Percentiles rank a stretch among this genome's conserved stretches.
phyloP scores from a whole-genome alignment of 2,888 invertebrate genomes.

The Stenichneumon culpator region DNA sequence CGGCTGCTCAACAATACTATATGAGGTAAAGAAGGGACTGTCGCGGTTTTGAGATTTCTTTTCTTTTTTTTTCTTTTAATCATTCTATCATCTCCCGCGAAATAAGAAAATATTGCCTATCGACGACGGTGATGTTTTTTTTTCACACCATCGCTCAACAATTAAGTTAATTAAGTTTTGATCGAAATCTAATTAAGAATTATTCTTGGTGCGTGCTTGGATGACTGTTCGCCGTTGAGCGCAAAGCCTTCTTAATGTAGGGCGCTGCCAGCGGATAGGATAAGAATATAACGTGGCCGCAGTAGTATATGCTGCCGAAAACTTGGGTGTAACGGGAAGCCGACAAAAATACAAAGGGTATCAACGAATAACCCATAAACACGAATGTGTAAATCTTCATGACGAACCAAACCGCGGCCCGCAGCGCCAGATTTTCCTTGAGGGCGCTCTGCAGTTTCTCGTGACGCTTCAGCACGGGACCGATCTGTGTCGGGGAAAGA shows the following conservation, averaged over 20 bases:
- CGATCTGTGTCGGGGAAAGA: slow-evolving; percentile 81
- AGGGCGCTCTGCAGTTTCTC: slow-evolving; percentile 86
- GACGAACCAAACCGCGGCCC: slow-evolving; percentile 86
- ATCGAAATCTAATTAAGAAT: slow-evolving; percentile 32
- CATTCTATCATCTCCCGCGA: slow-evolving; percentile 30
- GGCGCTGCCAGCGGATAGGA: slow-evolving; percentile 88
- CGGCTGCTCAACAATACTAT: slow-evolving; percentile 52
- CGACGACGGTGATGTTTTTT: not conserved
- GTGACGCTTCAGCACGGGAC: slow-evolving; percentile 87
- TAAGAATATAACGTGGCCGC: slow-evolving; percentile 89
- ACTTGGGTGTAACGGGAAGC: slow-evolving; percentile 90
- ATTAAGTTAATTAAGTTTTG: slow-evolving; percentile 25
- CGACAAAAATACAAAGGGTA: slow-evolving; percentile 91
- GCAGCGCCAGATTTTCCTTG: slow-evolving; percentile 81
- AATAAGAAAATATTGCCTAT: slow-evolving; percentile 63
- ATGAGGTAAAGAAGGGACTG: slow-evolving; percentile 51
- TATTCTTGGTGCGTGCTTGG: slow-evolving; percentile 70
- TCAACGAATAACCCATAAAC: slow-evolving; percentile 94
- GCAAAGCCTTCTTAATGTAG: slow-evolving; percentile 79
- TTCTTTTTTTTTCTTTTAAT: slow-evolving; percentile 17
- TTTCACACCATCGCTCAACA: not conserved
- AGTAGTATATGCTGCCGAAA: slow-evolving; percentile 89
- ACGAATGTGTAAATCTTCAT: slow-evolving; percentile 91
- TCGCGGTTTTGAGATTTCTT: slow-evolving; percentile 21
- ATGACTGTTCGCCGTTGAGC: slow-evolving; percentile 64